phyloP scores from a whole-genome alignment of 2,888 invertebrate genomes.

The Chrysolina haemoptera region DNA sequence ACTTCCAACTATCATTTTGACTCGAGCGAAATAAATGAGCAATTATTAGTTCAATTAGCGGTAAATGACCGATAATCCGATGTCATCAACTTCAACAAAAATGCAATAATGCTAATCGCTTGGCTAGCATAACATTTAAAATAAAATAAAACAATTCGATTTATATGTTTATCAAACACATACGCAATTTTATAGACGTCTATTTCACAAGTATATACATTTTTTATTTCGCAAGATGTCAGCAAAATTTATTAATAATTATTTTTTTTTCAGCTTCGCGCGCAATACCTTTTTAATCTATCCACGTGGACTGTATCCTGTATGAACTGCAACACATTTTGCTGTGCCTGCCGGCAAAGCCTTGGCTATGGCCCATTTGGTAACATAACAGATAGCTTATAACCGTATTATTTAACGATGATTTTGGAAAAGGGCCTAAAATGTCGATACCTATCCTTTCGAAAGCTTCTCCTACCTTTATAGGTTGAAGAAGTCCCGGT shows the following conservation, averaged over 20 bases:
- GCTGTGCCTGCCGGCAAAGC: neutral
- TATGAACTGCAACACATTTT: slow-evolving; percentile 2
- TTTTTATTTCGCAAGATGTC: neutral
- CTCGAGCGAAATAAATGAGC: no score
- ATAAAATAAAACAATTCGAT: no score
- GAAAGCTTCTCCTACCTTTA: neutral
- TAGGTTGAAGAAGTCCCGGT: neutral
- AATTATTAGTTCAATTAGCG: no score
- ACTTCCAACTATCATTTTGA: no score
- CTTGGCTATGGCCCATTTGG: neutral
- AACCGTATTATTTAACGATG: neutral
- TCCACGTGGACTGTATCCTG: neutral
- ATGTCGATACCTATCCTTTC: neutral
- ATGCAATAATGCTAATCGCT: no score
- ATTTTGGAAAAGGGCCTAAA: slow-evolving; percentile 1
- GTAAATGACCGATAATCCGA: no score
- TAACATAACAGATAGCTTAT: neutral
- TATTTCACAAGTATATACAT: no score
- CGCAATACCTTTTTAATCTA: neutral
- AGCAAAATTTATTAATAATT: neutral
- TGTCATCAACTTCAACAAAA: no score
- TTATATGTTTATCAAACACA: no score
- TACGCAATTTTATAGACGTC: no score
- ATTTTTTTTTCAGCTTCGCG: neutral
- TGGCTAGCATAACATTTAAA: no score